These are phyloP conservation scores for Temnothorax rugatulus DNA, from an alignment of 2,888 invertebrate species.

Conservation along the genomic window DNA sequence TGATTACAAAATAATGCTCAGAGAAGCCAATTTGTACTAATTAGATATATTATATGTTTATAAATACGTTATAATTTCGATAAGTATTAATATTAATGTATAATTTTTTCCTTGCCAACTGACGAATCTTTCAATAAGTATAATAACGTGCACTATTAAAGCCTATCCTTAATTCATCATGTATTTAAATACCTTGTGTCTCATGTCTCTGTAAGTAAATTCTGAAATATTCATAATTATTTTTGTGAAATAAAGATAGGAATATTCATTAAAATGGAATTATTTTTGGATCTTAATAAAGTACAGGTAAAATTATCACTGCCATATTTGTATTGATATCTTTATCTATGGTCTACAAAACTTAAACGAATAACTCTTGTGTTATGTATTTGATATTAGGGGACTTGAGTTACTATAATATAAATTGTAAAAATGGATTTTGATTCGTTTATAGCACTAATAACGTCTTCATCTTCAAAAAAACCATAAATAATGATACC, in stretches of 20 bases:
- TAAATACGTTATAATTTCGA: constrained; percentile 25
- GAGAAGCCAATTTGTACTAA: constrained; percentile 55
- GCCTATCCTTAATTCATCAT: constrained; percentile 30
- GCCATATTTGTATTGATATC: constrained; percentile 61
- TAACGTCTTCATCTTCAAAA: constrained; percentile 18
- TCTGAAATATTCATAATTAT: constrained; percentile 28
- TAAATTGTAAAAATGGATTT: constrained; percentile 59
- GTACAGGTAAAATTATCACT: constrained; percentile 55
- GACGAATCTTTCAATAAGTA: constrained; percentile 39
- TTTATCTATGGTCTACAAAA: constrained; percentile 43
- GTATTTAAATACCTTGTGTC: constrained; percentile 48
- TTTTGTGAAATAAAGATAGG: constrained; percentile 50
- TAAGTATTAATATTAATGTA: constrained; percentile 37
- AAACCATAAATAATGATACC: constrained; percentile 68
- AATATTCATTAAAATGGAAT: constrained; percentile 37
- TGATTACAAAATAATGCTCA: constrained; percentile 41
- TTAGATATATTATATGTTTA: constrained; percentile 45
- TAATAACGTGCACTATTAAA: constrained; percentile 55
- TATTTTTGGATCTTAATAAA: constrained; percentile 48
- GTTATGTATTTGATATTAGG: constrained; percentile 24
- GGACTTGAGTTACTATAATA: constrained; percentile 25
- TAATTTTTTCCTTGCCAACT: constrained; percentile 33
- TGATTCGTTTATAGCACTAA: constrained; percentile 34
- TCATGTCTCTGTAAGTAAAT: constrained; percentile 29
- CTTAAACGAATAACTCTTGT: constrained; percentile 31